Base-by-base conservation (phyloP, 2,797 vertebrate species). In the Eulemur mongoz region DNA sequence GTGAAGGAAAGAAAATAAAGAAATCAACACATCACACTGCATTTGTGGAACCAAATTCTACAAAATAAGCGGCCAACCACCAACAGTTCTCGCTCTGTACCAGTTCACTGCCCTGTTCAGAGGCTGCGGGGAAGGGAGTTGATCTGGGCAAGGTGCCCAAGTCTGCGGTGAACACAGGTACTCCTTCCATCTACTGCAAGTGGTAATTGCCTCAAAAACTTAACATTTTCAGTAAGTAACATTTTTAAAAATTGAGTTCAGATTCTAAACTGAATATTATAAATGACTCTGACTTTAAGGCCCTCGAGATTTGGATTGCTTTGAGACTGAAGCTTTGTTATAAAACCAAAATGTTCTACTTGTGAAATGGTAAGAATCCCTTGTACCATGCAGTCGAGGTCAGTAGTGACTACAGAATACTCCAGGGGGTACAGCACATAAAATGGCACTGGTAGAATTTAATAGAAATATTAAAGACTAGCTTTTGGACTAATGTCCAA, bases 261-360 rank as follows among this genome's bases (percentile, higher is more conserved):
- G 89, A 87, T 43, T 83, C 86, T 54, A 81, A n/a, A 72, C 69
- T 35, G 82, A 43, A n/a, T 70, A 59, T 65, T 92, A 22, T 18
- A 81, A 72, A 63, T 52, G 80, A 73, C 57, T 94, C 72, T 57
- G 20, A 80, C n/a, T 69, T 65, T 59, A 89, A 91, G 73, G 72
- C 4, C 72, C 52, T 69, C 7, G 14, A 78, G 61, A 22, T 67
- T 45, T 81, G 57, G 22, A 15, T 1, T 15, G 65, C 84, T 92
- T 61, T 67, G 52, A 84, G 81, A 97, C 82, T 12, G 45, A 76
- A 86, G 76, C 23, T 94, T 57, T 38, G n/a, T 92, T 84, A 80
- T 27, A 80, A 89, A 93, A 72, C 8, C 27, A 17, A 52, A 90
- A 67, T 57, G 23, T 69, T 70, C 92, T 54, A 43, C 13, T 91